phyloP scores from a whole-genome alignment of 1,140 invertebrate species.

The Heliconius hewitsoni region DNA sequence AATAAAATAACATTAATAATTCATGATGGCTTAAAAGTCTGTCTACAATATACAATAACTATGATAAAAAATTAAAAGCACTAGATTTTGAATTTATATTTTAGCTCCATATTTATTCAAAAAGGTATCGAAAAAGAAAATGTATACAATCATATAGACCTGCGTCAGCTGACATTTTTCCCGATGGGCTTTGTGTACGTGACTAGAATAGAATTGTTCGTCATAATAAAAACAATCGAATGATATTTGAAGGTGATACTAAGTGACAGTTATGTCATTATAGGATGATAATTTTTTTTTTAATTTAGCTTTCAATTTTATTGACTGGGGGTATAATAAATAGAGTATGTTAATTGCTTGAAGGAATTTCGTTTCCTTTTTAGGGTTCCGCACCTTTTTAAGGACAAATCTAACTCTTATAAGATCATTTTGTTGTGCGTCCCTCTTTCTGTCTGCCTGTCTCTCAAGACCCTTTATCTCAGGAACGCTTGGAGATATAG shows the following conservation, averaged over 20 bases:
- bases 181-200: slow-evolving; percentile 36
- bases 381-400: no score
- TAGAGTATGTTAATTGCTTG: no score
- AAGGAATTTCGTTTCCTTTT: no score
- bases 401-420: no score
- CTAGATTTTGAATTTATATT: not conserved
- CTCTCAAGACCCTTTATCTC: no score
- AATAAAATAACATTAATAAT: no score
- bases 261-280: slow-evolving; percentile 20
- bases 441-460: no score
- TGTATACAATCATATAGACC: slow-evolving; percentile 24
- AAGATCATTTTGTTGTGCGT: no score
- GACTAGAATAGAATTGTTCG: slow-evolving; percentile 22
- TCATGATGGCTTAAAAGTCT: no score
- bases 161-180: slow-evolving; percentile 39
- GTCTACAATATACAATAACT: no score
- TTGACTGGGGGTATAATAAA: not conserved
- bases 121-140: not conserved
- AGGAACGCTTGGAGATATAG: no score
- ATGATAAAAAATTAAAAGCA: no score
- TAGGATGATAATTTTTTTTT: not conserved
- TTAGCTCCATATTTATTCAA: not conserved
- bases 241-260: slow-evolving; percentile 40
- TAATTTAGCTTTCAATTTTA: not conserved
- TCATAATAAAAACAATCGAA: slow-evolving; percentile 38